Base-by-base conservation (phyloP, 1,140 invertebrate species). In the Penaeus japonicus region DNA sequence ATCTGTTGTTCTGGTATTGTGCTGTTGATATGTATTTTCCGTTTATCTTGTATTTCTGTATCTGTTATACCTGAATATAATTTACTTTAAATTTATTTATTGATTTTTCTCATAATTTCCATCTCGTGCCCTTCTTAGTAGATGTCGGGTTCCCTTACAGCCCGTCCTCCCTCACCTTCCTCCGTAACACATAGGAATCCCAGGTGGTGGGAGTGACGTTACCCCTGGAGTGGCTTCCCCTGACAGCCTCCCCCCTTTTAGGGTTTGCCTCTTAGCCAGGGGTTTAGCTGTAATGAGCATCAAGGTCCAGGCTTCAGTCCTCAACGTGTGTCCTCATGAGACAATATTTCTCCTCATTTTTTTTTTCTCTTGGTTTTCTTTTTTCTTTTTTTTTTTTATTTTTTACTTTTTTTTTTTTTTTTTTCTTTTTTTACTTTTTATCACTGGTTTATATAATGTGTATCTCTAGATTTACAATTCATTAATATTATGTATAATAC, bases 401-500 rank as follows among this genome's bases (percentile, higher is more conserved):
- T 53, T 81, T 81, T 70, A 70, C n/a, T n/a, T 57, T 53, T 53
- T 24, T n/a, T 82, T 55, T 17, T 17, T 30, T 81, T 87, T 18
- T 30, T 15, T 32, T 82, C 73, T 75, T 55, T 82, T 87, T 70
- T 20, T 83, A 53, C n/a, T n/a, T n/a, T n/a, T 88, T 83, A 73
- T 82, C 80, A 75, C 73, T 88, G 86, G 80, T 82, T 88, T 80
- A 55, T 82, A 57, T 20, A 82, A 88, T 75, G 73, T 65, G 79
- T 88, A 88, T 88, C 85, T 73, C 55, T 88, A 82, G 86, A 88
- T 83, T 87, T 83, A 82, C 73, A 88, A 53, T 82, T 83, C 80
- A 83, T 88, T 88, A 88, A 82, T 88, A 88, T 88, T 88, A 88
- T 88, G 86, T 88, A 88, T 83, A 83, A 88, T 88, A 88, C 79